Evolutionary conservation across 2,797 vertebrate genomes (phyloP).

Genomic region (Microctenopoma steveboyesi): DNA sequence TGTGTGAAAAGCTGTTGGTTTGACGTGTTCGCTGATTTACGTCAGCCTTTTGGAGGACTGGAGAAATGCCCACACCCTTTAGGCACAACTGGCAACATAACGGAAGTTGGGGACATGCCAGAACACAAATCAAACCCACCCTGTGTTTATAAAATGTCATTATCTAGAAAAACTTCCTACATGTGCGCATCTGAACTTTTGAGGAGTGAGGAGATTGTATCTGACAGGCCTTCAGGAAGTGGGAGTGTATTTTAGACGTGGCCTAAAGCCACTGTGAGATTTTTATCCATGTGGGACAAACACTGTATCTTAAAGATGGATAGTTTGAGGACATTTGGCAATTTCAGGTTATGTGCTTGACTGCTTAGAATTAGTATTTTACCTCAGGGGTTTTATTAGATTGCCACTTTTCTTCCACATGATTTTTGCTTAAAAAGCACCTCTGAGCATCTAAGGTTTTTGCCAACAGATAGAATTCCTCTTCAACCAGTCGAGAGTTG

Average conservation of each 20-base stretch:
- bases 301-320: slow-evolving; percentile 26
- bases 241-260: slow-evolving; percentile 33
- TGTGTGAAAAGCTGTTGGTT: slow-evolving; percentile 38
- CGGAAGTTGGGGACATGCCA: slow-evolving; percentile 61
- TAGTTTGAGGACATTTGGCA: slow-evolving; percentile 39
- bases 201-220: slow-evolving; percentile 58
- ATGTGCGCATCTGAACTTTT: slow-evolving; percentile 43
- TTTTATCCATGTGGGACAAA: slow-evolving; percentile 55
- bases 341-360: slow-evolving; percentile 31
- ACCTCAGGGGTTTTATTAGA: slow-evolving; percentile 33
- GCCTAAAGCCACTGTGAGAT: slow-evolving; percentile 46
- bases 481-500: slow-evolving; percentile 45
- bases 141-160: slow-evolving; percentile 67
- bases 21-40: slow-evolving; percentile 48
- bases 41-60: slow-evolving; percentile 51
- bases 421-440: slow-evolving; percentile 18
- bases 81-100: slow-evolving; percentile 61
- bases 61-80: slow-evolving; percentile 65
- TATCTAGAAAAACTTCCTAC: slow-evolving; percentile 56
- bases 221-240: slow-evolving; percentile 62
- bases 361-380: slow-evolving; percentile 31
- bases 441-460: slow-evolving; percentile 29
- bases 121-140: slow-evolving; percentile 62
- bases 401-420: slow-evolving; percentile 38
- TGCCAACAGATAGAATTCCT: slow-evolving; percentile 39